A percentile compares a stretch with the other conserved stretches of the same genome.
Evolutionary conservation across 2,888 invertebrate species (phyloP).

Genomic region (Ochlodes sylvanus): DNA sequence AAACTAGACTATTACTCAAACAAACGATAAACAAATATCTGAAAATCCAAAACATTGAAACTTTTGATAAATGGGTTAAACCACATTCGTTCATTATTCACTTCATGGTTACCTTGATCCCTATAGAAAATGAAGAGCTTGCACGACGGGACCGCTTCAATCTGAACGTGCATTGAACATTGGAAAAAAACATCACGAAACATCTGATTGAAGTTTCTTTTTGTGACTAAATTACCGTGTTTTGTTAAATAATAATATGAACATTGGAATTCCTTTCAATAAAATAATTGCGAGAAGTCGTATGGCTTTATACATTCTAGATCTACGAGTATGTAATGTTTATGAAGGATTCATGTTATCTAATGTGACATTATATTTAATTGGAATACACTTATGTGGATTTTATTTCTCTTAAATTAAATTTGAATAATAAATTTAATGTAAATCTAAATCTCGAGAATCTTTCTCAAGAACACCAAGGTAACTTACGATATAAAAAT

Average conservation of each 20-base stretch:
- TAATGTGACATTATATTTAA: no score
- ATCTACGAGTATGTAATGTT: no score
- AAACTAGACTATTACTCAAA: no score
- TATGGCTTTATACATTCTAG: no score
- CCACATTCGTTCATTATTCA: constrained; percentile 15
- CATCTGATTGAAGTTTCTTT: constrained; percentile 43
- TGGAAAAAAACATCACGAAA: constrained; percentile 45
- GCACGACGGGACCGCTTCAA: constrained; percentile 53
- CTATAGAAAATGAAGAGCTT: constrained; percentile 50
- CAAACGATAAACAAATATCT: no score
- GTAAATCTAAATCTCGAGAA: no score
- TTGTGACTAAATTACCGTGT: constrained; percentile 21
- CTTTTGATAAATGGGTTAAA: not conserved
- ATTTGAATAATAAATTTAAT: no score
- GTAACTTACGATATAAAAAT: no score
- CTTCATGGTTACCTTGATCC: constrained; percentile 50
- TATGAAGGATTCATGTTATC: no score
- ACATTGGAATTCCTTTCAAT: constrained; percentile 4
- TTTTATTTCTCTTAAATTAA: no score
- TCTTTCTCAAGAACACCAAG: no score
- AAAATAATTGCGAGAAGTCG: not conserved
- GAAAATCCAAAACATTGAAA: not conserved
- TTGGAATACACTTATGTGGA: no score
- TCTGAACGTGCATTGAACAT: constrained; percentile 50
- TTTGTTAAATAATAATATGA: not conserved